These are phyloP conservation scores for Spisula solida DNA, from an alignment of 2,888 invertebrate species.

Conservation along the genomic window DNA sequence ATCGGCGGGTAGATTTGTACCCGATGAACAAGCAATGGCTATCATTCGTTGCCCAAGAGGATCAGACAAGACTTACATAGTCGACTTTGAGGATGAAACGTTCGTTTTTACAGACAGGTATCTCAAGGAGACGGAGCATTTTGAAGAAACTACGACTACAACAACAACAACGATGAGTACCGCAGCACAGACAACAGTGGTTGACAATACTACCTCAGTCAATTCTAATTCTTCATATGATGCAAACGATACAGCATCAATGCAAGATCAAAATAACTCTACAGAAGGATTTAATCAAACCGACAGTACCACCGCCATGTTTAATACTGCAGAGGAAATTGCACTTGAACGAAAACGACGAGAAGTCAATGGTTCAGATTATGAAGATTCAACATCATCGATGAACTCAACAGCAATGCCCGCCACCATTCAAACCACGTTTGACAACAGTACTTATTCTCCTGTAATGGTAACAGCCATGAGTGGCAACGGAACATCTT, in stretches of 20 bases:
- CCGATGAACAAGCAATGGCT: constrained; percentile 74
- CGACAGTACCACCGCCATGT: not conserved
- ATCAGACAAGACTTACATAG: constrained; percentile 78
- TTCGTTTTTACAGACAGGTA: constrained; percentile 75
- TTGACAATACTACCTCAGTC: not conserved
- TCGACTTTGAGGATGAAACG: constrained; percentile 80
- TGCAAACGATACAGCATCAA: constrained; percentile 22
- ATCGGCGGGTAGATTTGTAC: constrained; percentile 73
- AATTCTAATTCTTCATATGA: not conserved
- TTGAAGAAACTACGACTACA: constrained; percentile 51
- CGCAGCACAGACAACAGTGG: not conserved
- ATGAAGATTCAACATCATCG: not conserved
- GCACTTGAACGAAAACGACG: constrained; percentile 28
- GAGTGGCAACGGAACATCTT: not conserved
- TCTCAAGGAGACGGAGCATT: constrained; percentile 59
- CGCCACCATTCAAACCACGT: not conserved
- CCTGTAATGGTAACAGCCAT: not conserved
- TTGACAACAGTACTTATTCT: not conserved
- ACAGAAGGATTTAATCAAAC: not conserved
- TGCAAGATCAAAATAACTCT: not conserved
- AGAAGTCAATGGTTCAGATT: constrained; percentile 20
- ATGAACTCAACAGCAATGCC: not conserved
- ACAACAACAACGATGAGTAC: constrained; percentile 34
- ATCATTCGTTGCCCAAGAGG: constrained; percentile 81
- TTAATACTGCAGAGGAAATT: not conserved